These are phyloP conservation scores for Diorhabda carinulata DNA, from an alignment of 1,140 invertebrate genomes.

Conservation along the genomic window DNA sequence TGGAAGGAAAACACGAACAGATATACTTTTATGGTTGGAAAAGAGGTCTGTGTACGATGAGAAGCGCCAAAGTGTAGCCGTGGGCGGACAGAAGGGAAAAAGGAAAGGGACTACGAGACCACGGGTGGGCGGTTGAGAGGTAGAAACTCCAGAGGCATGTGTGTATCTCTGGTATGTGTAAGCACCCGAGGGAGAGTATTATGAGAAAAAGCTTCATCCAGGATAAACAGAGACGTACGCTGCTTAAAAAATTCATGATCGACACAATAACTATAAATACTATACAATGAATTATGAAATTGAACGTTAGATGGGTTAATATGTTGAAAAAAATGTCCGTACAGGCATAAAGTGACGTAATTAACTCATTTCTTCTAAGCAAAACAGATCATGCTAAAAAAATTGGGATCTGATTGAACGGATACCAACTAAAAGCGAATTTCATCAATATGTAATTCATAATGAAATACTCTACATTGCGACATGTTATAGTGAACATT, in stretches of 20 bases:
- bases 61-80: slow-evolving; percentile 1
- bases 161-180: slow-evolving; percentile 29
- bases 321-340: too few relatives aligned
- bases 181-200: slow-evolving; percentile 32
- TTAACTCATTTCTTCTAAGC: too few relatives aligned
- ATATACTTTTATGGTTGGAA: slow-evolving; percentile 13
- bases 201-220: slow-evolving; percentile 32
- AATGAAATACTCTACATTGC: too few relatives aligned
- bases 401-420: too few relatives aligned
- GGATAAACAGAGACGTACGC: slow-evolving; percentile 8
- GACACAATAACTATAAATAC: too few relatives aligned
- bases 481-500: too few relatives aligned
- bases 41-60: slow-evolving; percentile 4
- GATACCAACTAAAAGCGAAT: too few relatives aligned
- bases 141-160: slow-evolving; percentile 9
- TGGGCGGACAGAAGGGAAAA: not conserved
- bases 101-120: slow-evolving; percentile 2
- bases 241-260: not conserved
- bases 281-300: too few relatives aligned
- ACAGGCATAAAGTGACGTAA: too few relatives aligned
- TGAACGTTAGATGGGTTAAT: too few relatives aligned
- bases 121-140: slow-evolving; percentile 7
- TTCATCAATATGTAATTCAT: too few relatives aligned
- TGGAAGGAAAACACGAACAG: not conserved
- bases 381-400: too few relatives aligned